Base-by-base conservation (phyloP, 2,113 vertebrate genomes). In the Peromyscus maniculatus region DNA sequence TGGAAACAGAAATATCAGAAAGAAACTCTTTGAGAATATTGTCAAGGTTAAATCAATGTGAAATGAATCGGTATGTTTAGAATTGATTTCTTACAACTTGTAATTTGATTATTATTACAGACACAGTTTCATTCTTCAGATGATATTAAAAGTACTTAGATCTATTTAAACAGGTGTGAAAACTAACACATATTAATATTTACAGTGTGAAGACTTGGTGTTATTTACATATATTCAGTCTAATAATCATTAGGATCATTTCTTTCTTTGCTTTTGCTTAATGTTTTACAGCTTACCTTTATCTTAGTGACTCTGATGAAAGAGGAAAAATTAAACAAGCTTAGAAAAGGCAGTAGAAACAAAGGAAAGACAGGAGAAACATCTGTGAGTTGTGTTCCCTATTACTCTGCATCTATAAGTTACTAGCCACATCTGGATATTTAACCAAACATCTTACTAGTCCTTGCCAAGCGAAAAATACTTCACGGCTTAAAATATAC, bases 61-160 rank as follows among this genome's bases (percentile, higher is more conserved):
- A 94, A 96, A 46, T 21, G 64, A 96, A 86, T 92, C 66, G 26
- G 36, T 89, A 83, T 78, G 46, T 79, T 96, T 94, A 87, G 62
- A 95, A 96, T n/a, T 91, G 92, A 93, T 93, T 96, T 97, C 62
- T 93, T 79, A 86, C 62, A 90, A 78, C 28, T 66, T 87, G 55
- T 91, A 62, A 92, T 77, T 72, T 97, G 82, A 82, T 96, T 91
- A 93, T 79, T 89, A 94, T 75, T 75, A 74, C 9, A 3, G 1
- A 87, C 79, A 28, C 89, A 87, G 39, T 59, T 93, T 92, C 55
- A 77, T 33, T 89, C 49, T 74, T 69, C 43, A 87, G 28, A 89
- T 49, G 59, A 62, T 52, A 1, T 43, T 86, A 7, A 80, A 75
- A 96, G 52, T 17, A 66, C 17, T 71, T 78, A 67, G 15, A 31